phyloP scores from a whole-genome alignment of 2,113 vertebrate species.

The Phylloscopus whistleri region DNA sequence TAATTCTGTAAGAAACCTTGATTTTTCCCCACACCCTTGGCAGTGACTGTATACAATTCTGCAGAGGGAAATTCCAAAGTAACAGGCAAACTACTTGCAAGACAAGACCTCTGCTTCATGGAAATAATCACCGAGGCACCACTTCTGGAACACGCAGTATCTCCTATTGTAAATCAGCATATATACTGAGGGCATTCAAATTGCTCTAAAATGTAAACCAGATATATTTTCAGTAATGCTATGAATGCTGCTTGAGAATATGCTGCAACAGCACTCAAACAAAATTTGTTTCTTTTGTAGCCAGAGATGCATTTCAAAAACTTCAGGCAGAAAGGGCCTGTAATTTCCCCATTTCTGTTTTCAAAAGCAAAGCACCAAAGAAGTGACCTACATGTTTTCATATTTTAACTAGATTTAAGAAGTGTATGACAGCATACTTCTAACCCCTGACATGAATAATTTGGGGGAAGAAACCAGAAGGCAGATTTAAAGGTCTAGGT shows the following conservation, averaged over 20 bases:
- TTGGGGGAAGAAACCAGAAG: not conserved
- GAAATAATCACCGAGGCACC: not conserved
- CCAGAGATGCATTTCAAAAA: not conserved
- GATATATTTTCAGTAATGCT: not conserved
- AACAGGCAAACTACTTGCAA: not conserved
- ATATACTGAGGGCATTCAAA: not conserved
- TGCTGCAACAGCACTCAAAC: not conserved
- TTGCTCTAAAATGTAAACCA: not conserved
- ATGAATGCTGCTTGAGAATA: not conserved
- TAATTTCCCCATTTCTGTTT: not conserved
- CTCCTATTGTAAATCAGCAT: not conserved
- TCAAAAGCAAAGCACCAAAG: not conserved
- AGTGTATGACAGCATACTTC: not conserved
- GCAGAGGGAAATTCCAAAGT: not conserved
- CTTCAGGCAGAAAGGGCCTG: not conserved
- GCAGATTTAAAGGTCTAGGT: not conserved
- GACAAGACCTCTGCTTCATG: not conserved
- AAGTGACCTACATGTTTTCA: not conserved
- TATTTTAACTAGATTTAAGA: not conserved
- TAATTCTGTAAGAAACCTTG: not conserved
- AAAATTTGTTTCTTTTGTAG: not conserved
- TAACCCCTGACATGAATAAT: not conserved
- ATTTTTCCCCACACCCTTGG: not conserved
- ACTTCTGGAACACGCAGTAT: not conserved
- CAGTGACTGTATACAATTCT: not conserved